These are phyloP conservation scores for Folsomia candida DNA, from an alignment of 2,888 invertebrate genomes.

Conservation along the genomic window DNA sequence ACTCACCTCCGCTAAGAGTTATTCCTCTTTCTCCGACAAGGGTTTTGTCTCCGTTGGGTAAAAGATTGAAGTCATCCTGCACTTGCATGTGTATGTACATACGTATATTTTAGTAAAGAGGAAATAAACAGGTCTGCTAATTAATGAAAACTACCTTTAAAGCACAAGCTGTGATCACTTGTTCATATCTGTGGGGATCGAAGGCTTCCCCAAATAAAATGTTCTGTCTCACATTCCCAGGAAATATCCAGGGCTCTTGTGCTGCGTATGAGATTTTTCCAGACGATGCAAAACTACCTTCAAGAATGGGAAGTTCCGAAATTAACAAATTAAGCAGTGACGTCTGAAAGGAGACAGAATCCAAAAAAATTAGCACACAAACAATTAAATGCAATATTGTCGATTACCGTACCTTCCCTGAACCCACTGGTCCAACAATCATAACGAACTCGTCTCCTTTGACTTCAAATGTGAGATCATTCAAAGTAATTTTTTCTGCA, in stretches of 20 bases:
- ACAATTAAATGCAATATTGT: neutral
- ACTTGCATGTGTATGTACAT: too few species aligned
- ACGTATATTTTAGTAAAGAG: too few species aligned
- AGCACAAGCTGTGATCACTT: constrained; percentile 58
- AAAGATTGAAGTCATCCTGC: constrained; percentile 38
- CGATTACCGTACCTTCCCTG: constrained; percentile 1
- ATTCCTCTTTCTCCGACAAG: constrained; percentile 60
- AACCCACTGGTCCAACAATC: constrained; percentile 52
- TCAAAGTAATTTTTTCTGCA: constrained; percentile 57
- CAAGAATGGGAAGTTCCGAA: constrained; percentile 55
- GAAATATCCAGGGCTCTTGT: constrained; percentile 47
- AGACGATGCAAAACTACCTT: constrained; percentile 53
- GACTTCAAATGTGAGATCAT: constrained; percentile 65
- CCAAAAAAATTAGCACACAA: neutral
- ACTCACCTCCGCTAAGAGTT: constrained; percentile 72
- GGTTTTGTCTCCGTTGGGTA: constrained; percentile 40
- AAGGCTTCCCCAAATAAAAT: constrained; percentile 40
- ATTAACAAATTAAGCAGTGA: constrained; percentile 53
- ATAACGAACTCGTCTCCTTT: constrained; percentile 62
- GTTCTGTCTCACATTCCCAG: constrained; percentile 40
- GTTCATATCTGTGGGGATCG: constrained; percentile 35
- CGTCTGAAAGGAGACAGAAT: constrained; percentile 17
- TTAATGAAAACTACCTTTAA: constrained; percentile 48
- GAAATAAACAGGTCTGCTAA: too few species aligned
- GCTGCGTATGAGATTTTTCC: constrained; percentile 55